These are phyloP conservation scores for Petrocephalus microphthalmus DNA, from an alignment of 2,113 vertebrate genomes.

Conservation along the genomic window DNA sequence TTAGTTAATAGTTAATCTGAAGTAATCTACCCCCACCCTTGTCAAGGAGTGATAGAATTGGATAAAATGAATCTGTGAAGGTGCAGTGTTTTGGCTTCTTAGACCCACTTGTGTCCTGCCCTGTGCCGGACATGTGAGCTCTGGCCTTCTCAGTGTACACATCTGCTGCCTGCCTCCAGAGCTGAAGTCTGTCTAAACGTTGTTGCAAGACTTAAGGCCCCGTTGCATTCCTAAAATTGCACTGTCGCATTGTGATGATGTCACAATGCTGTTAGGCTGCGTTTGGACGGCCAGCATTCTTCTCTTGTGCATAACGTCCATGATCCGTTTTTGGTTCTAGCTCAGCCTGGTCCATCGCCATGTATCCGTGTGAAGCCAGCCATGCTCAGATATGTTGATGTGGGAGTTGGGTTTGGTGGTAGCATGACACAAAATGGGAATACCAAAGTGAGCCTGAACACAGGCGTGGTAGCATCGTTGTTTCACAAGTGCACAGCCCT, in stretches of 20 bases:
- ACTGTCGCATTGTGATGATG: no score
- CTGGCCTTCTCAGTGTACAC: background rate
- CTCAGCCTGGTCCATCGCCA: background rate
- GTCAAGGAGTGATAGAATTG: background rate
- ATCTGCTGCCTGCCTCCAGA: background rate
- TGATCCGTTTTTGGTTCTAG: background rate
- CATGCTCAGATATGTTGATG: background rate
- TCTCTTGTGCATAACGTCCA: no score
- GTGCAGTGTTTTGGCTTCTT: background rate
- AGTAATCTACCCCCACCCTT: background rate
- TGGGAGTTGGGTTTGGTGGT: background rate
- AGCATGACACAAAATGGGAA: background rate
- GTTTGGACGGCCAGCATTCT: no score
- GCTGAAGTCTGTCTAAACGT: background rate
- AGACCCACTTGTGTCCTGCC: background rate
- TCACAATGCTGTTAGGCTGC: no score
- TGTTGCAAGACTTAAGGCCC: background rate
- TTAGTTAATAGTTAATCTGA: no score
- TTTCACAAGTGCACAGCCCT: background rate
- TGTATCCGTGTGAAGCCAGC: no score
- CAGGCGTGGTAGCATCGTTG: background rate
- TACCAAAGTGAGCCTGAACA: constrained; percentile 7
- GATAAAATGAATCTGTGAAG: background rate
- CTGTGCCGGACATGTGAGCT: background rate
- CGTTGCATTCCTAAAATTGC: no score